phyloP scores from a whole-genome alignment of 2,888 invertebrate genomes.

The Drosophila atripex region DNA sequence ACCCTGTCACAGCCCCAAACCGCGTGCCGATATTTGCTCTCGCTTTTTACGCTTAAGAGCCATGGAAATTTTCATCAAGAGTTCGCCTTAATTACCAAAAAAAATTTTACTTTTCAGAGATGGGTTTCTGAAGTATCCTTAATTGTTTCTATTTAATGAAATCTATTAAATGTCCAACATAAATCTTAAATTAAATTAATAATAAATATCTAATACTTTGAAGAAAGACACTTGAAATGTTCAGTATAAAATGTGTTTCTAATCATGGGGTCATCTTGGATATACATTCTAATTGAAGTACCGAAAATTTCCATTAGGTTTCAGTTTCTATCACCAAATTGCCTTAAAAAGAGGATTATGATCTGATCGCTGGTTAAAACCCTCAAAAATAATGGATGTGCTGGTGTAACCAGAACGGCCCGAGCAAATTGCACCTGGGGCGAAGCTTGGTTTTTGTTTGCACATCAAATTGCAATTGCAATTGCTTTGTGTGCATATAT shows the following conservation, averaged over 20 bases:
- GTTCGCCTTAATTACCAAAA: constrained; percentile 39
- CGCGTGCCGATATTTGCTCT: constrained; percentile 43
- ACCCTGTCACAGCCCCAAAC: constrained; percentile 17
- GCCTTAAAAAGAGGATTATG: constrained; percentile 8
- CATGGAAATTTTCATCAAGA: constrained; percentile 28
- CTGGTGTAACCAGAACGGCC: constrained; percentile 37
- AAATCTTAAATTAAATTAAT: too few species aligned
- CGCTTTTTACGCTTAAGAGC: constrained; percentile 33
- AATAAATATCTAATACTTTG: too few species aligned
- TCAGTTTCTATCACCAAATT: constrained; percentile 14
- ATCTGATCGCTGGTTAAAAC: constrained; percentile 30
- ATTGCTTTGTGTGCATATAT: constrained; percentile 54
- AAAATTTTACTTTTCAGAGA: constrained; percentile 10
- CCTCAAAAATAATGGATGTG: constrained; percentile 22
- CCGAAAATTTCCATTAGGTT: constrained; percentile 63
- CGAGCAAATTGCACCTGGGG: constrained; percentile 19
- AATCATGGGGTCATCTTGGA: too few species aligned
- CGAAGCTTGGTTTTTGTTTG: constrained; percentile 62
- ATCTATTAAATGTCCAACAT: too few species aligned
- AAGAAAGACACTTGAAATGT: too few species aligned
- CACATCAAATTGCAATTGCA: constrained; percentile 73
- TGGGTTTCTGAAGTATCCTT: neutral
- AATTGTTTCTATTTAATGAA: too few species aligned
- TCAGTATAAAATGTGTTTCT: too few species aligned
- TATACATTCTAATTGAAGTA: constrained; percentile 73